These are phyloP conservation scores for Solenopsis fugax DNA, from an alignment of 1,140 invertebrate species.

Conservation along the genomic window DNA sequence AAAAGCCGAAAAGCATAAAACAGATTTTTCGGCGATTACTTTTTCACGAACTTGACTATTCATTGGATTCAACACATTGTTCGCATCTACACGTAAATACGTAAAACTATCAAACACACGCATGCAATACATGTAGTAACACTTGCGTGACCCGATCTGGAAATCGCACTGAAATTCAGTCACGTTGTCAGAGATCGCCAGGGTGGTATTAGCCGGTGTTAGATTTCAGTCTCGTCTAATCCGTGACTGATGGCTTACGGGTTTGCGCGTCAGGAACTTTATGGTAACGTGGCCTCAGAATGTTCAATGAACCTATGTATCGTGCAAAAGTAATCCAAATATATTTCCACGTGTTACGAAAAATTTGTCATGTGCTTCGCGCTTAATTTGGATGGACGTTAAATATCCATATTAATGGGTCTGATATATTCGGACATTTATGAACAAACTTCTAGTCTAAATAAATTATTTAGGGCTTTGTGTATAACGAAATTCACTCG, in stretches of 20 bases:
- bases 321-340: background rate
- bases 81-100: background rate
- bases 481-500: background rate
- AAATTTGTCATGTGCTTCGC: background rate
- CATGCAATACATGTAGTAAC: constrained; percentile 15
- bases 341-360: background rate
- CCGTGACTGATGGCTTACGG: constrained; percentile 79
- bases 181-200: constrained; percentile 77
- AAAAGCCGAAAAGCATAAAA: background rate
- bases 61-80: background rate
- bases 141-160: constrained; percentile 55
- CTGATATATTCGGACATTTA: constrained; percentile 9
- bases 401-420: background rate
- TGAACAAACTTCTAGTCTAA: background rate
- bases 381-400: background rate
- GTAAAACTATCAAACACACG: constrained; percentile 15
- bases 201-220: constrained; percentile 79
- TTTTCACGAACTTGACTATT: background rate
- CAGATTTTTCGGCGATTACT: too few relatives aligned
- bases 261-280: constrained; percentile 73
- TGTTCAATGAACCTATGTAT: constrained; percentile 61
- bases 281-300: constrained; percentile 64
- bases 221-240: constrained; percentile 80
- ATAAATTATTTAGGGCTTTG: constrained; percentile 28
- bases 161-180: constrained; percentile 79